Evolutionary conservation across 2,797 vertebrate genomes (phyloP).

Genomic region (Myioborus miniatus): DNA sequence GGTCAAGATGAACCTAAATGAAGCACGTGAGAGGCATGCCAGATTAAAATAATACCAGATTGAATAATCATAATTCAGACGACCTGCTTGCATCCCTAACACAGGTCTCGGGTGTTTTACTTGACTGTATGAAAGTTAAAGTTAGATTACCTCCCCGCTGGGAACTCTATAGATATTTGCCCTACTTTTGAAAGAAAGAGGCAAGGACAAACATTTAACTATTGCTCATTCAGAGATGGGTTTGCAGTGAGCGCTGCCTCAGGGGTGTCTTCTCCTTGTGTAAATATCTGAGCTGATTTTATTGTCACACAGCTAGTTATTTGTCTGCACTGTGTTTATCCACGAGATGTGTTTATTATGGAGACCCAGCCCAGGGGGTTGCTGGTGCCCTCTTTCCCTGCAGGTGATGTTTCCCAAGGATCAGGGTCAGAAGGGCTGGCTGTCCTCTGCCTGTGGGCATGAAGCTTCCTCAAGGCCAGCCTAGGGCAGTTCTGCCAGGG

Average conservation of each 20-base stretch:
- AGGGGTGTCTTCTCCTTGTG: neutral
- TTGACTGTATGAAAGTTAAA: conserved; percentile 68
- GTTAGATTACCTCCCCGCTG: conserved; percentile 64
- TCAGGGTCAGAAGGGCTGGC: neutral
- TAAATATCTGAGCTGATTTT: neutral
- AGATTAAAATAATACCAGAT: conserved; percentile 72
- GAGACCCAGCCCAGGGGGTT: neutral
- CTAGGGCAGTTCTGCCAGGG: neutral
- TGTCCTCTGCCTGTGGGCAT: neutral
- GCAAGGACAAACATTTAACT: conserved; percentile 61
- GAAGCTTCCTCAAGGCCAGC: neutral
- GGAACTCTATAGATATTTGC: conserved; percentile 63
- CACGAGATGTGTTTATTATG: neutral
- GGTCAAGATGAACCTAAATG: conserved; percentile 73
- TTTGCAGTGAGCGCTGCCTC: neutral
- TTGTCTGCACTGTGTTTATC: neutral
- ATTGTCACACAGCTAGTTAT: neutral
- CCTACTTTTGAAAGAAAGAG: conserved; percentile 62
- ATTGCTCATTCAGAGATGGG: neutral
- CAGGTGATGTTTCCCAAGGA: neutral
- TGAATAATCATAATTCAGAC: conserved; percentile 70
- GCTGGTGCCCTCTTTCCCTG: neutral
- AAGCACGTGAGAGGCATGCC: conserved; percentile 61
- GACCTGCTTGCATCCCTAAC: conserved; percentile 65
- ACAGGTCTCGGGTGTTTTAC: conserved; percentile 63